Base-by-base conservation (phyloP, 2,888 invertebrate genomes). In the Habroteleia sp. region DNA sequence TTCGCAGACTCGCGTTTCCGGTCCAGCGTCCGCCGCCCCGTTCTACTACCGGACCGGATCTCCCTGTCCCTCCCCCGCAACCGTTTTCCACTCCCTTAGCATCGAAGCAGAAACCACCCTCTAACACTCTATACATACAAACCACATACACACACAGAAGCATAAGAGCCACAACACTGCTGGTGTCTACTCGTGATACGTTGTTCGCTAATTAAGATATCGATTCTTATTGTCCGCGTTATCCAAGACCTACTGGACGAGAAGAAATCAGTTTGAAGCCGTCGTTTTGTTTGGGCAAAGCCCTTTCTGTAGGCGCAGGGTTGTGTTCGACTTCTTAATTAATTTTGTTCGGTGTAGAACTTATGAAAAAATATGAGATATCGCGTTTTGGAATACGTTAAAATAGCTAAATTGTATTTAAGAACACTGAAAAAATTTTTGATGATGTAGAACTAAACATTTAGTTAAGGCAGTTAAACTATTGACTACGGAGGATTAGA, bases 1-100 rank as follows among this genome's bases (percentile, higher is more conserved):
- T 86, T 82, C 82, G 83, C 85, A 87, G 85, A 83, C 85, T 83
- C 84, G 85, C 82, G 87, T 85, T 88, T 89, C 89, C 89, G 89
- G 89, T 89, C 87, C 85, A 86, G 85, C 85, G 82, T 84, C 85
- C 84, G 78, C 78, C 78, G 81, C 81, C 83, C 80, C 82, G 77
- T 80, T 81, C 83, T 77, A 80, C 81, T 82, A 80, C 81, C 82
- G 82, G 82, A 81, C 84, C 84, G 83, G 83, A 83, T 82, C 82
- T 81, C 79, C 76, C 16, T n/a, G 10, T 78, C 76, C 16, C 33
- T 14, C 27, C 13, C 50, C 37, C 48, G 16, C 10, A 25, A 4
- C 35, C 35, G 73, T 76, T 65, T 76, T 72, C 73, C 39, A 71
- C 74, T 68, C 77, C 62, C 79, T 71, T 71, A 77, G 62, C 77